A percentile compares a stretch with the other conserved stretches of the same genome.
Evolutionary conservation across 2,888 invertebrate species (phyloP).

Genomic region (Platypus cylindrus): DNA sequence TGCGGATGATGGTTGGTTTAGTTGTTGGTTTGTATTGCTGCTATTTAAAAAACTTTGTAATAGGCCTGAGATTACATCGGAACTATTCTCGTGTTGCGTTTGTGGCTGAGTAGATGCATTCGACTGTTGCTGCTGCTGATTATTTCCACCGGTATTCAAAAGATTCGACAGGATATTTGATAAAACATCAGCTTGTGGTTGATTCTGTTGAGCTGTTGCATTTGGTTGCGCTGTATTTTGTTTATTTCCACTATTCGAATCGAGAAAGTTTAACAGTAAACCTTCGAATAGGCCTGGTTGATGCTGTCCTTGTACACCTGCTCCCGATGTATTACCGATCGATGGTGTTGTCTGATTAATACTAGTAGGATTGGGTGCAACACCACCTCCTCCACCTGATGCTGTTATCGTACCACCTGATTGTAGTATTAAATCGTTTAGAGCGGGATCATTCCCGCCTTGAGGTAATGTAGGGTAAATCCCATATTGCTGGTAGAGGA

Average conservation of each 20-base stretch:
- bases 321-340: not conserved
- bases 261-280: conserved; percentile 9
- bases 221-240: conserved; percentile 1
- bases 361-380: not conserved
- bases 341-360: not conserved
- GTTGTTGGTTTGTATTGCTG: conserved; percentile 6
- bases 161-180: conserved; percentile 9
- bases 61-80: conserved; percentile 13
- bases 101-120: conserved; percentile 6
- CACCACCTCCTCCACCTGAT: conserved; percentile 1
- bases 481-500: conserved; percentile 18
- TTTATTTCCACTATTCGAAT: conserved; percentile 4
- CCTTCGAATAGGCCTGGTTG: conserved; percentile 10
- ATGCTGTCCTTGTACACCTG: not conserved
- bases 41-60: conserved; percentile 10
- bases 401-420: conserved; percentile 12
- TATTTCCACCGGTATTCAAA: conserved; percentile 6
- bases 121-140: conserved; percentile 5
- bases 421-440: conserved; percentile 10
- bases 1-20: conserved; percentile 1
- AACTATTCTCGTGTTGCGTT: conserved; percentile 8
- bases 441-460: conserved; percentile 14
- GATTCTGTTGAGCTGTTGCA: conserved; percentile 7
- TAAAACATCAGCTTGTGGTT: conserved; percentile 8
- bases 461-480: conserved; percentile 21